Percentiles rank a stretch among this genome's conserved stretches.
Evolutionary conservation across 2,113 vertebrate species (phyloP).

Genomic region (Platycercus adscitus): DNA sequence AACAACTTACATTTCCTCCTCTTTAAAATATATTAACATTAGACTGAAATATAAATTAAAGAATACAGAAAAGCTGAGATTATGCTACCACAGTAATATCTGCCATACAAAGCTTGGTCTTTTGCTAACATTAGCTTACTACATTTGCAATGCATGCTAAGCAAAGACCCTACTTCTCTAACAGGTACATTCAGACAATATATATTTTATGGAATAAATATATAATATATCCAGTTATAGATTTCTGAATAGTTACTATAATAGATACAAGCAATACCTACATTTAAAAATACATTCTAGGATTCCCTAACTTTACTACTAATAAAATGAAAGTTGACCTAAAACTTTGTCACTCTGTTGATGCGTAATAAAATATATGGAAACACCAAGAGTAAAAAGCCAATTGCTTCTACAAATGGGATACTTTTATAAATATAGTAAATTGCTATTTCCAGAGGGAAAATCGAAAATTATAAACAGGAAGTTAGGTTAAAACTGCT

Average conservation of each 20-base stretch:
- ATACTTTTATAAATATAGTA: slow-evolving; percentile 69
- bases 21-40: slow-evolving; percentile 55
- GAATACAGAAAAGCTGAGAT: slow-evolving; percentile 48
- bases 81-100: slow-evolving; percentile 49
- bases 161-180: slow-evolving; percentile 72
- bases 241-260: slow-evolving; percentile 73
- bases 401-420: slow-evolving; percentile 70
- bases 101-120: slow-evolving; percentile 55
- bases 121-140: slow-evolving; percentile 70
- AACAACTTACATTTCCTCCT: slow-evolving; percentile 50
- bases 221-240: slow-evolving; percentile 74
- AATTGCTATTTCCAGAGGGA: slow-evolving; percentile 64
- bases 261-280: slow-evolving; percentile 74
- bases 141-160: slow-evolving; percentile 69
- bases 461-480: slow-evolving; percentile 63
- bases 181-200: slow-evolving; percentile 75
- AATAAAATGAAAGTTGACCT: slow-evolving; percentile 72
- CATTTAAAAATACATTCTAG: slow-evolving; percentile 73
- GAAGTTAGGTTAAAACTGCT: slow-evolving; percentile 66
- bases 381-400: slow-evolving; percentile 74
- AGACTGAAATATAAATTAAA: slow-evolving; percentile 66
- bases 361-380: slow-evolving; percentile 72
- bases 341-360: slow-evolving; percentile 59
- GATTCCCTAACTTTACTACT: slow-evolving; percentile 67
- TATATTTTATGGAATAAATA: slow-evolving; percentile 78